These are phyloP conservation scores for Ceraclea dissimilis DNA, from an alignment of 2,888 invertebrate genomes.

Conservation along the genomic window DNA sequence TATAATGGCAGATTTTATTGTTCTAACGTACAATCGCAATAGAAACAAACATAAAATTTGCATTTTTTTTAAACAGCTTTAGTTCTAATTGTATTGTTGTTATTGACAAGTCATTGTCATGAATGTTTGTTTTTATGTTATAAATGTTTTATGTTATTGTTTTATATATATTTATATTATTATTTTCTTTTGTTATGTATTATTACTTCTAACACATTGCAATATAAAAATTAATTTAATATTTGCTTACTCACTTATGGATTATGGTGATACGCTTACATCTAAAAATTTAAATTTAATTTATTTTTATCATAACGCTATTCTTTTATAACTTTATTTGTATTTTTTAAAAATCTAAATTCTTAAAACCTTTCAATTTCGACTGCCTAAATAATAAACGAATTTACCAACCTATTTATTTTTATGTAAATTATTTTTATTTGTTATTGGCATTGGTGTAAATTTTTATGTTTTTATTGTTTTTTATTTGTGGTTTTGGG, in stretches of 20 bases:
- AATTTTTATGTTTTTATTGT: no score
- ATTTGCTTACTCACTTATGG: constrained; percentile 26
- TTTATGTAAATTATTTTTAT: not conserved
- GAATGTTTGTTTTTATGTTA: not conserved
- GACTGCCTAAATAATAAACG: constrained; percentile 2
- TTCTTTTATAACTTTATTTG: constrained; percentile 1
- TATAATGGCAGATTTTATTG: no score
- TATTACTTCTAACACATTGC: constrained; percentile 8
- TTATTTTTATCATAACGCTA: not conserved
- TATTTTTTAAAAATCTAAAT: not conserved
- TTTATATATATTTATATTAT: not conserved
- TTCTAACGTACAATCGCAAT: no score
- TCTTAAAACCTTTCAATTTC: not conserved
- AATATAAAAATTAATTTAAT: constrained; percentile 21
- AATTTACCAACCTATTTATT: not conserved
- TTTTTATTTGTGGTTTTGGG: constrained; percentile 4
- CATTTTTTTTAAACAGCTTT: no score
- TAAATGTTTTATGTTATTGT: not conserved
- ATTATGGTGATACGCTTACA: constrained; percentile 23
- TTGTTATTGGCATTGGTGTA: no score
- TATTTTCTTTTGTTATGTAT: not conserved
- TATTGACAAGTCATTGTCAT: no score
- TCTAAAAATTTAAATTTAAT: constrained; percentile 7
- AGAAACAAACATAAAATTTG: no score
- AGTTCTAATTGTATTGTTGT: not conserved